A percentile compares a stretch with the other conserved stretches of the same genome.
Conservation (phyloP, 2,888 invertebrate genomes). For the Eueremaeus valkanovi region DNA sequence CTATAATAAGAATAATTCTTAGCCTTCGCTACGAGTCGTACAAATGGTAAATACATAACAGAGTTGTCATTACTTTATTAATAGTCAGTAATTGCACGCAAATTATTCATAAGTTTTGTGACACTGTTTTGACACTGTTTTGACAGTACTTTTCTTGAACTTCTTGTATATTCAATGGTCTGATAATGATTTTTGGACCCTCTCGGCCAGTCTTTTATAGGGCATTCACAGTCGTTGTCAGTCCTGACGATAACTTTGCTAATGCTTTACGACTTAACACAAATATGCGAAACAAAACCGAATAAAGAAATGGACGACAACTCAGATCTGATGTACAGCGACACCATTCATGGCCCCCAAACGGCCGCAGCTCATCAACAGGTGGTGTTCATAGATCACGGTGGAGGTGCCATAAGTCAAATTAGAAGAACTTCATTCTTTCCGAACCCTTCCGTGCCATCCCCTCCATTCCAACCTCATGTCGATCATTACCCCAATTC, state of each 20-base stretch:
- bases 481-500: conserved; percentile 24
- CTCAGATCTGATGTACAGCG: conserved; percentile 31
- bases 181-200: background rate
- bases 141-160: background rate
- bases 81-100: background rate
- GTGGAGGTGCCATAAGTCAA: conserved; percentile 39
- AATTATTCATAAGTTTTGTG: background rate
- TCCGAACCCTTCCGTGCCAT: conserved; percentile 17
- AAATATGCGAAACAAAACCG: conserved; percentile 8
- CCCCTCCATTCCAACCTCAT: conserved; percentile 25
- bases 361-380: conserved; percentile 35
- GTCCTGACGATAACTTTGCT: background rate
- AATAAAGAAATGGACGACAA: background rate
- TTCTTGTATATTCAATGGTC: background rate
- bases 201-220: background rate
- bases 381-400: conserved; percentile 38
- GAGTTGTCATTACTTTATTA: no score
- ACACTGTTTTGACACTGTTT: background rate
- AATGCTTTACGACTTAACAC: background rate
- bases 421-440: conserved; percentile 35
- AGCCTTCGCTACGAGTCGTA: no score
- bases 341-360: conserved; percentile 33
- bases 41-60: no score
- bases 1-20: background rate
- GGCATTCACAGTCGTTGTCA: background rate